Conservation (phyloP, 2,888 invertebrate species). For the Hyposoter didymator region DNA sequence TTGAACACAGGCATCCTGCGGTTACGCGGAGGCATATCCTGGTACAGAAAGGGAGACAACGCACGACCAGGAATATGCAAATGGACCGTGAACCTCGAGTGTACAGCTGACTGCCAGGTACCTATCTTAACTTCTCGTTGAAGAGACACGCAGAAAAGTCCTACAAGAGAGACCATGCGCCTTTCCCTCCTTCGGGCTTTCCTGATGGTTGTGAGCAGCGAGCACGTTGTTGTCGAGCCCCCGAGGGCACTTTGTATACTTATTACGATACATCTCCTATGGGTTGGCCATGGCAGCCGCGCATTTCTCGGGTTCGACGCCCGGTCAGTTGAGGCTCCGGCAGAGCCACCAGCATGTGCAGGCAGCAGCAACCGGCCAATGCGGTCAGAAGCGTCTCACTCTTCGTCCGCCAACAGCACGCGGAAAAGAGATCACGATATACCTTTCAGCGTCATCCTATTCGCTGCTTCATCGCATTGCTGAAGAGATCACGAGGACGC, state of each 20-base stretch:
- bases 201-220: conserved; percentile 30
- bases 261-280: conserved; percentile 79
- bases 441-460: conserved; percentile 35
- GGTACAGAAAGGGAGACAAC: conserved; percentile 42
- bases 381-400: conserved; percentile 57
- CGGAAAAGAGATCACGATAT: conserved; percentile 60
- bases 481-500: conserved; percentile 22
- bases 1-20: conserved; percentile 28
- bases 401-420: conserved; percentile 49
- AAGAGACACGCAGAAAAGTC: conserved; percentile 60
- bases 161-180: conserved; percentile 16
- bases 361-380: conserved; percentile 26
- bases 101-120: conserved; percentile 60
- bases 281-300: conserved; percentile 67
- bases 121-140: conserved; percentile 35
- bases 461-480: conserved; percentile 9
- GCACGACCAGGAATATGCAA: conserved; percentile 53
- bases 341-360: conserved; percentile 54
- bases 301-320: conserved; percentile 82
- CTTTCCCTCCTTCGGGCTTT: conserved; percentile 39
- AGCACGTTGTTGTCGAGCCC: conserved; percentile 65
- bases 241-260: conserved; percentile 77
- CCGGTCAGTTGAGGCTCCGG: conserved; percentile 79
- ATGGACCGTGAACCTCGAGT: conserved; percentile 56
- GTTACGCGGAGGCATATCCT: conserved; percentile 31